Percentiles rank a stretch among this genome's conserved stretches.
Evolutionary conservation across 2,113 vertebrate species (phyloP).

Genomic region (Rhinoptilus africanus): DNA sequence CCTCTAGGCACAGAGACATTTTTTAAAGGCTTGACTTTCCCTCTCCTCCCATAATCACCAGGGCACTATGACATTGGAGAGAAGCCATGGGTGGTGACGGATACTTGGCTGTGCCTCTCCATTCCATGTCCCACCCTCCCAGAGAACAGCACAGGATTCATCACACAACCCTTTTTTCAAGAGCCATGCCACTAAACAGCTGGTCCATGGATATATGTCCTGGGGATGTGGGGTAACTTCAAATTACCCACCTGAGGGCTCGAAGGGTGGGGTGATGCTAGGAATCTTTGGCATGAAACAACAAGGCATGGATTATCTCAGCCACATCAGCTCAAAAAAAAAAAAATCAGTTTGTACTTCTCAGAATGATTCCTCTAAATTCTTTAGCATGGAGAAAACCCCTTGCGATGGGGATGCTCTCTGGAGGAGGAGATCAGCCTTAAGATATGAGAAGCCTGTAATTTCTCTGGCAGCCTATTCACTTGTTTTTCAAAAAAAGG

Average conservation of each 20-base stretch:
- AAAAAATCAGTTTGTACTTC: not conserved
- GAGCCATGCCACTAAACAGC: not conserved
- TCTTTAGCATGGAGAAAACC: not conserved
- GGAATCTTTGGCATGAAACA: not conserved
- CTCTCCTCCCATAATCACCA: not conserved
- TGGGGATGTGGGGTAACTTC: not conserved
- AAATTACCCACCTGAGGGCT: not conserved
- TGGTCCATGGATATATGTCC: not conserved
- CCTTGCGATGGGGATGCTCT: not conserved
- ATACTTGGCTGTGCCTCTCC: not conserved
- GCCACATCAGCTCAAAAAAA: not conserved
- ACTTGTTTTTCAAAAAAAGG: not conserved
- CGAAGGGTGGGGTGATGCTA: not conserved
- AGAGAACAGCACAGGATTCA: not conserved
- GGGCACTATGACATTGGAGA: not conserved
- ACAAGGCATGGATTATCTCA: not conserved
- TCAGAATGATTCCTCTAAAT: not conserved
- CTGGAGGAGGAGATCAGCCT: not conserved
- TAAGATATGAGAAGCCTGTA: not conserved
- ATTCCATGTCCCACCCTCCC: not conserved
- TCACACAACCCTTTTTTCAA: not conserved
- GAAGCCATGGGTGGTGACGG: not conserved
- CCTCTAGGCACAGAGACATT: not conserved
- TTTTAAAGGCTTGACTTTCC: not conserved
- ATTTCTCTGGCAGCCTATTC: not conserved